A percentile compares a stretch with the other conserved stretches of the same genome.
Evolutionary conservation across 53 echinoderm and acorn worm genomes (phyloP).

Genomic region (Stichopus horrens): DNA sequence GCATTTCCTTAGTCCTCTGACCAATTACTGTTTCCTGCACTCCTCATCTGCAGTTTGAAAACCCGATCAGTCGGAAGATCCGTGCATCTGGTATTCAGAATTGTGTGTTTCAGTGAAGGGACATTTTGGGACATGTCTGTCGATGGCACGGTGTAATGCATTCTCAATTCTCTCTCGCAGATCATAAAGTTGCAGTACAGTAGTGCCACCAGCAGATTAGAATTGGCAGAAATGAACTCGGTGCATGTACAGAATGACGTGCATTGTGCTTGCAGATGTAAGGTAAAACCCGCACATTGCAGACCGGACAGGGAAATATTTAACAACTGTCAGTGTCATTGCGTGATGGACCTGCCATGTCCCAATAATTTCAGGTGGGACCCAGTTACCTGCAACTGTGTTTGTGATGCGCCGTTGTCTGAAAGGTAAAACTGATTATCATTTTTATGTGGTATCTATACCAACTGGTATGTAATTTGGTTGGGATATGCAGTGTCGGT

Average conservation of each 20-base stretch:
- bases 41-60: too few species aligned
- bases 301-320: conserved; percentile 58
- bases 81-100: too few species aligned
- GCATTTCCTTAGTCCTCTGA: too few species aligned
- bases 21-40: too few species aligned
- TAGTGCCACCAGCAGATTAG: background rate
- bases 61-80: too few species aligned
- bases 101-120: too few species aligned
- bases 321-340: conserved; percentile 80
- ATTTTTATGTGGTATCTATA: too few species aligned
- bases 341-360: conserved; percentile 57
- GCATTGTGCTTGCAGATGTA: conserved; percentile 62
- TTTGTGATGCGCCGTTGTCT: conserved; percentile 57
- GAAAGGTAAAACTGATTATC: conserved; percentile 61
- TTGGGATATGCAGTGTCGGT: too few species aligned
- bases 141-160: too few species aligned
- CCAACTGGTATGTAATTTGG: too few species aligned
- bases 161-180: conserved; percentile 18
- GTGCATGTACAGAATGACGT: conserved; percentile 51
- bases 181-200: conserved; percentile 54
- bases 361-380: conserved; percentile 75
- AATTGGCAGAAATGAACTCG: conserved; percentile 37
- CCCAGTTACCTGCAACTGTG: conserved; percentile 68
- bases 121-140: too few species aligned
- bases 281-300: conserved; percentile 61